phyloP scores from a whole-genome alignment of 2,797 vertebrate species.

The Holocentrus rufus region DNA sequence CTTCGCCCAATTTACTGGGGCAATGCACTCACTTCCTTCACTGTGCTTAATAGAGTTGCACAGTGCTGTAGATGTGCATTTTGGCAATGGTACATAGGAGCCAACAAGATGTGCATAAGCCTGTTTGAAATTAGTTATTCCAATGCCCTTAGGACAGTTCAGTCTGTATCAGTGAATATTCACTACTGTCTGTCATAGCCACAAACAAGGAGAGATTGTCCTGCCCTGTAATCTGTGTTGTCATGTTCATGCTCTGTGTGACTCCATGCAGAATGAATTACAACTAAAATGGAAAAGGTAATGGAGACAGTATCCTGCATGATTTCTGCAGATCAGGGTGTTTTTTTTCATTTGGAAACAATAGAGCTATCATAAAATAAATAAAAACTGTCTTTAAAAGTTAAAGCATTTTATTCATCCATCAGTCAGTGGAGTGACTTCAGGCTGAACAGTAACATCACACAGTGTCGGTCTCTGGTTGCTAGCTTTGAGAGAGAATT shows the following conservation, averaged over 20 bases:
- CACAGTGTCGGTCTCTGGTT: background rate
- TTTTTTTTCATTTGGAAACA: background rate
- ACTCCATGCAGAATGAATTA: background rate
- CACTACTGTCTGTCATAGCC: background rate
- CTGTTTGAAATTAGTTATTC: constrained; percentile 3
- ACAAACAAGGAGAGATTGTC: background rate
- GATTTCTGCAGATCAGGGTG: background rate
- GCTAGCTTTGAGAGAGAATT: background rate
- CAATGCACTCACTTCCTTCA: too few relatives aligned
- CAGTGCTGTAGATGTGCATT: background rate
- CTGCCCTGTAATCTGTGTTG: background rate
- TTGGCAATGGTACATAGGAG: background rate
- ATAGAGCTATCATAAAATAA: background rate
- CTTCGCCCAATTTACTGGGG: too few relatives aligned
- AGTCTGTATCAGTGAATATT: background rate
- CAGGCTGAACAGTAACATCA: background rate
- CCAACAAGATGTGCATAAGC: background rate
- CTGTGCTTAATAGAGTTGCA: background rate
- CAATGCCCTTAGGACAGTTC: background rate
- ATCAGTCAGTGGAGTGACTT: background rate
- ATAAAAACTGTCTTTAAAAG: background rate
- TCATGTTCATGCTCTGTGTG: background rate
- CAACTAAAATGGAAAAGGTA: background rate
- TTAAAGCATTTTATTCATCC: background rate
- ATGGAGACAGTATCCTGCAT: background rate